These are phyloP conservation scores for Caranx ignobilis DNA, from an alignment of 2,113 vertebrate genomes.

Conservation along the genomic window DNA sequence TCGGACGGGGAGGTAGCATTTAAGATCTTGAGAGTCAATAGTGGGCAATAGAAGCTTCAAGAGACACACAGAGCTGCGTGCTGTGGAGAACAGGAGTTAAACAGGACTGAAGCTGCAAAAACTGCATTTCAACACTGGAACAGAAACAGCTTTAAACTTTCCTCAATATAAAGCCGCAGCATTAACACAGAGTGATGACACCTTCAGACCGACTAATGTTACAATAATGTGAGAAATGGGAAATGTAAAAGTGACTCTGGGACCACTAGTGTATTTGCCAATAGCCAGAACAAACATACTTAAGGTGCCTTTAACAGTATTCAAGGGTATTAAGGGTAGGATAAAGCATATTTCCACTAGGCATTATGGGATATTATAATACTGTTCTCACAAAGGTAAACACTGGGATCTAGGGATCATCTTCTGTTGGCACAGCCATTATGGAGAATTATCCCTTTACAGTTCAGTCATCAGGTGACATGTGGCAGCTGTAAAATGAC, in stretches of 20 bases:
- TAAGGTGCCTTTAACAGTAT: too few relatives aligned
- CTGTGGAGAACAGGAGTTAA: not conserved
- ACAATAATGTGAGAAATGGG: not conserved
- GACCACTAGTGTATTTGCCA: not conserved
- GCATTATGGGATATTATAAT: too few relatives aligned
- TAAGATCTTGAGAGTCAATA: constrained; percentile 54
- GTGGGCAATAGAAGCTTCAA: constrained; percentile 5
- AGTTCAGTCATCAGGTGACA: too few relatives aligned
- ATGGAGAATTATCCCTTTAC: not conserved
- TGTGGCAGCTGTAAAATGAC: too few relatives aligned
- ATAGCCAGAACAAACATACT: too few relatives aligned
- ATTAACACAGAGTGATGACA: not conserved
- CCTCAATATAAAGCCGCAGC: too few relatives aligned
- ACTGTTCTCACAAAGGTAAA: too few relatives aligned
- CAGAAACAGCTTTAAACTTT: not conserved
- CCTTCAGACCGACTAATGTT: not conserved
- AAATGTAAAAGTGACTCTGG: not conserved
- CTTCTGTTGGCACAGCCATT: too few relatives aligned
- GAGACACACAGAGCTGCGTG: not conserved
- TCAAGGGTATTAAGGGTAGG: too few relatives aligned
- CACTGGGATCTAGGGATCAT: too few relatives aligned
- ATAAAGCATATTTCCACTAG: too few relatives aligned
- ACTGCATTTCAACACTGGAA: not conserved
- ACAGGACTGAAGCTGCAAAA: not conserved
- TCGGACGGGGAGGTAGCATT: constrained; percentile 49